A percentile compares a stretch with the other conserved stretches of the same genome.
Conservation (phyloP, 2,113 vertebrate genomes). For the Glaucomys volans region DNA sequence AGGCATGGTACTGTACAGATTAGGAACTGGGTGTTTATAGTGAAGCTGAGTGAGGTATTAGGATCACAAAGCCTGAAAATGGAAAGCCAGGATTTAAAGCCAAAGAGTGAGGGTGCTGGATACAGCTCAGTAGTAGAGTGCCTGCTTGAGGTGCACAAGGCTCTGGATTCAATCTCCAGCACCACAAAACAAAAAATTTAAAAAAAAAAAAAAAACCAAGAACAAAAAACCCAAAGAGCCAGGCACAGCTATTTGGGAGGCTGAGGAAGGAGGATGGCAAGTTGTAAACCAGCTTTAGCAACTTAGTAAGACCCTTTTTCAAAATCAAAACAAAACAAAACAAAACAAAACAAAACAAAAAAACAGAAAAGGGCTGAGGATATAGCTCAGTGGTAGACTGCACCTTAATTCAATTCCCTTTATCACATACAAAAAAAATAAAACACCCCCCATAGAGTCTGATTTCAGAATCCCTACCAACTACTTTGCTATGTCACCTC, state of each 20-base stretch:
- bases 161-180: neutral
- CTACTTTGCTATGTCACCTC: neutral
- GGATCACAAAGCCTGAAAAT: neutral
- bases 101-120: too few relatives aligned
- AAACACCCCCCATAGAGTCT: neutral
- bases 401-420: neutral
- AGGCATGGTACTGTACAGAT: neutral
- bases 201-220: too few relatives aligned
- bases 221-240: neutral
- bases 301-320: neutral
- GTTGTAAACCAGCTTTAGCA: neutral
- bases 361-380: neutral
- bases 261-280: neutral
- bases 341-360: too few relatives aligned
- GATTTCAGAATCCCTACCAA: neutral
- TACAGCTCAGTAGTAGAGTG: neutral
- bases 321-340: too few relatives aligned
- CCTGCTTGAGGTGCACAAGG: neutral
- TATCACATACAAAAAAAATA: neutral
- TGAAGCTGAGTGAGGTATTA: neutral
- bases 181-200: neutral
- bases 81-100: neutral
- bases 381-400: neutral
- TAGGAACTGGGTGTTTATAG: neutral
- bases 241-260: neutral